A percentile compares a stretch with the other conserved stretches of the same genome.
These are phyloP conservation scores for Forbesichthys agassizii DNA, from an alignment of 2,113 vertebrate genomes.

Conservation along the genomic window DNA sequence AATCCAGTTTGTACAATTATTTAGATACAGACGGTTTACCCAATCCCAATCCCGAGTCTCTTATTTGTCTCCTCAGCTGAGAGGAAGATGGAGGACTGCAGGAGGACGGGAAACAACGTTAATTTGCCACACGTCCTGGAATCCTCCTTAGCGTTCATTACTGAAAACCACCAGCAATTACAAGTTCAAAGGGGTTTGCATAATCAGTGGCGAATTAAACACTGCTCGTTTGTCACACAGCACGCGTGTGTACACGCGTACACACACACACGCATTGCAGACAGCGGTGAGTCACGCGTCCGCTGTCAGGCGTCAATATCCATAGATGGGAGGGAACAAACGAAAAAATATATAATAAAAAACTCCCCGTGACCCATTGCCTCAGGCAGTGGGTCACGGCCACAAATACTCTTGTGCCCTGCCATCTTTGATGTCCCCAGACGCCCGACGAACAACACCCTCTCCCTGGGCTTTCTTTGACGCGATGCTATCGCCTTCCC, in stretches of 20 bases:
- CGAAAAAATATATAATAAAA: slow-evolving; percentile 20
- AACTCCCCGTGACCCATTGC: slow-evolving; percentile 83
- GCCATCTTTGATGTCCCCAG: slow-evolving; percentile 76
- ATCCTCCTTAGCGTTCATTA: slow-evolving; percentile 97
- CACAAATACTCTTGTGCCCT: slow-evolving; percentile 81
- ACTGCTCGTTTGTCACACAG: slow-evolving; percentile 95
- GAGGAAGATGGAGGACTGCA: slow-evolving; percentile 65
- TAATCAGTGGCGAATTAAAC: slow-evolving; percentile 98
- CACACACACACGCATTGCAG: slow-evolving; percentile 25
- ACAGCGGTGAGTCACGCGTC: slow-evolving; percentile 88
- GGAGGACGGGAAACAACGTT: slow-evolving; percentile 74
- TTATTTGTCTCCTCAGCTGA: slow-evolving; percentile 60
- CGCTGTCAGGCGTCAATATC: slow-evolving; percentile 91
- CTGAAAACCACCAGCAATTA: slow-evolving; percentile 98
- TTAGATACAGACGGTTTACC: slow-evolving; percentile 79
- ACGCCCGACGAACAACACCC: slow-evolving; percentile 69
- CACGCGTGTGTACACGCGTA: slow-evolving; percentile 66
- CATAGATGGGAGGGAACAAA: slow-evolving; percentile 73
- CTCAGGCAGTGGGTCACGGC: slow-evolving; percentile 79
- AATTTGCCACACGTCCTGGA: slow-evolving; percentile 96
- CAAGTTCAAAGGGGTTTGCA: slow-evolving; percentile 99
- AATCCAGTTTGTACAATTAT: slow-evolving; percentile 82
- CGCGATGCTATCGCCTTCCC: slow-evolving; percentile 43
- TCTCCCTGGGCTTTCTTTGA: slow-evolving; percentile 56
- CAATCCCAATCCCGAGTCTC: slow-evolving; percentile 72